phyloP scores from a whole-genome alignment of 2,113 vertebrate species.

The Sorex araneus region DNA sequence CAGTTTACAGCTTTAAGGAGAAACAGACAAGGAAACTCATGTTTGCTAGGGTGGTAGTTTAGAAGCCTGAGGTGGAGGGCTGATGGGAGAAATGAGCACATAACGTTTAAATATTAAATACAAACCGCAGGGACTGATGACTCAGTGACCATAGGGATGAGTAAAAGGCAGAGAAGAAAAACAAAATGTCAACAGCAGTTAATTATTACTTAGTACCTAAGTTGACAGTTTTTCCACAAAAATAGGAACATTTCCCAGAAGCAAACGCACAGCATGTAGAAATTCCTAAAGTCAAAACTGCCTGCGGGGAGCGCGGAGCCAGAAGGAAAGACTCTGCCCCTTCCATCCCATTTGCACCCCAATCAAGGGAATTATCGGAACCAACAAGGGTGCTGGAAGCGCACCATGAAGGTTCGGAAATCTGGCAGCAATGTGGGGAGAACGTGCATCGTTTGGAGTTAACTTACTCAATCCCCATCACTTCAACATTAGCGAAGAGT shows the following conservation, averaged over 20 bases:
- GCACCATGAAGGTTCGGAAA: background rate
- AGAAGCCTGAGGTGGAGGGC: background rate
- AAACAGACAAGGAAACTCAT: constrained; percentile 6
- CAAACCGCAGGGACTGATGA: constrained; percentile 45
- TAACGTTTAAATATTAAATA: constrained; percentile 23
- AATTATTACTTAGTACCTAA: constrained; percentile 72
- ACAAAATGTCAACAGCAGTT: constrained; percentile 49
- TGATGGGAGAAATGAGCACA: background rate
- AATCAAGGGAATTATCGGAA: constrained; percentile 23
- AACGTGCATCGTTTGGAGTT: background rate
- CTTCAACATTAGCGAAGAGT: constrained; percentile 24
- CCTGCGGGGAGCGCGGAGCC: background rate
- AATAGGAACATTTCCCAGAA: constrained; percentile 67
- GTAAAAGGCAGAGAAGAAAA: constrained; percentile 35
- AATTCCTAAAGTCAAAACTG: constrained; percentile 63
- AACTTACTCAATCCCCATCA: background rate
- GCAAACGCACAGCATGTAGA: constrained; percentile 56
- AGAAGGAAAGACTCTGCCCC: background rate
- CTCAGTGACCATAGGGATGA: constrained; percentile 17
- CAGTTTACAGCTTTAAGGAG: constrained; percentile 42
- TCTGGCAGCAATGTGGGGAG: background rate
- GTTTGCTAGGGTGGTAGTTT: background rate
- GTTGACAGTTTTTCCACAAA: constrained; percentile 68
- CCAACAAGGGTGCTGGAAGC: background rate
- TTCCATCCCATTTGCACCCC: constrained; percentile 14